Evolutionary conservation across 1,140 invertebrate genomes (phyloP).

Genomic region (Coptotermes formosanus): DNA sequence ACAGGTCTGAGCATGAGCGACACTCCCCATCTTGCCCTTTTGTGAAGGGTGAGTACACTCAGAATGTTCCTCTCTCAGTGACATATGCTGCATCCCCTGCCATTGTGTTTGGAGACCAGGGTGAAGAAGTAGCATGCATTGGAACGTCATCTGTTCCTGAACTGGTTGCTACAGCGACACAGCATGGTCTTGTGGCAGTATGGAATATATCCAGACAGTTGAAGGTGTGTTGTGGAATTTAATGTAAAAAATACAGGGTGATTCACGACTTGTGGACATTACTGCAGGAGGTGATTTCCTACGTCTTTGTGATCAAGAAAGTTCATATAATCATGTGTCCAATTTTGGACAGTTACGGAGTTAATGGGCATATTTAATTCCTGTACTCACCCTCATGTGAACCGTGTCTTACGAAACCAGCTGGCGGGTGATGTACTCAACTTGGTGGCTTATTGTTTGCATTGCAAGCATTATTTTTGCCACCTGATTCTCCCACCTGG

Average conservation of each 20-base stretch:
- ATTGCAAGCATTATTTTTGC: too few species aligned
- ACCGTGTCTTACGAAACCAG: too few species aligned
- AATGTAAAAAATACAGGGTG: background rate
- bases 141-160: constrained; percentile 65
- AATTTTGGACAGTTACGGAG: too few species aligned
- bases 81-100: constrained; percentile 87
- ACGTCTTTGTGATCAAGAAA: too few species aligned
- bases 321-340: too few species aligned
- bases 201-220: constrained; percentile 77
- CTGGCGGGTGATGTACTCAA: too few species aligned
- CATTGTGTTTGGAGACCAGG: constrained; percentile 51
- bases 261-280: too few species aligned
- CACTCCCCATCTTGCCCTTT: constrained; percentile 92
- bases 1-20: constrained; percentile 87
- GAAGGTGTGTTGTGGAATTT: constrained; percentile 45
- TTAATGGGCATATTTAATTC: too few species aligned
- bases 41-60: constrained; percentile 90
- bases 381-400: too few species aligned
- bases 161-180: constrained; percentile 58
- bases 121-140: constrained; percentile 65
- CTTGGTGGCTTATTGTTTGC: too few species aligned
- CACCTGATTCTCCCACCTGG: too few species aligned
- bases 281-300: too few species aligned
- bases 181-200: constrained; percentile 58
- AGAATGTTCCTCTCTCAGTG: constrained; percentile 90